Percentiles rank a stretch among this genome's conserved stretches.
Evolutionary conservation across 2,797 vertebrate species (phyloP).

Genomic region (Enteromius afrohamiltoni): DNA sequence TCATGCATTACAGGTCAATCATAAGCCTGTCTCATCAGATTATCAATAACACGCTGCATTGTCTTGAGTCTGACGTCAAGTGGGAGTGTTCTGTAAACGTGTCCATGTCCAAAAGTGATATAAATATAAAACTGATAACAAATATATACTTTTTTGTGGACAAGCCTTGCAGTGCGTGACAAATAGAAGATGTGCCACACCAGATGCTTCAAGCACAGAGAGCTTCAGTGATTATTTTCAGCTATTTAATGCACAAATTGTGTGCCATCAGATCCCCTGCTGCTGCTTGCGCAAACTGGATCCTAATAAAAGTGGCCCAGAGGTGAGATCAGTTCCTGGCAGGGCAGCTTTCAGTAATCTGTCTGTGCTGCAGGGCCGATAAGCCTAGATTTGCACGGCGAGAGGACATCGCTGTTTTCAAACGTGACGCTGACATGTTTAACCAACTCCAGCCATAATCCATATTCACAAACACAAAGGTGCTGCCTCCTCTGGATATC

Average conservation of each 20-base stretch:
- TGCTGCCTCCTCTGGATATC: conserved; percentile 29
- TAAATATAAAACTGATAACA: neutral
- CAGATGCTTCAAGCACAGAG: neutral
- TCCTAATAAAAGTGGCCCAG: neutral
- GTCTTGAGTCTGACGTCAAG: no score
- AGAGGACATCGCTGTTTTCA: conserved; percentile 51
- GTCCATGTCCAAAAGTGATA: no score
- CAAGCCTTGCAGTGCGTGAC: neutral
- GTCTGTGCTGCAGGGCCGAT: conserved; percentile 35
- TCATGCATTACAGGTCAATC: neutral
- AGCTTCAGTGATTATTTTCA: neutral
- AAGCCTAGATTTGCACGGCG: conserved; percentile 37
- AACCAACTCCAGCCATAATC: conserved; percentile 55
- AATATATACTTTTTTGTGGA: neutral
- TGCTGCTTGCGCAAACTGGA: no score
- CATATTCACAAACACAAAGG: conserved; percentile 36
- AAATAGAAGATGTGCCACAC: neutral
- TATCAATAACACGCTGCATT: neutral
- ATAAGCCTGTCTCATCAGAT: no score
- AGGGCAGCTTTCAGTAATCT: conserved; percentile 47
- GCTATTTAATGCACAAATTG: neutral
- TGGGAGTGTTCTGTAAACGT: no score
- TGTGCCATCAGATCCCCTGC: neutral
- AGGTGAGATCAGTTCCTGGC: neutral
- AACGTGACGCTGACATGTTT: conserved; percentile 50